Evolutionary conservation across 2,113 vertebrate genomes (phyloP), one percentile per base, ranked within the genome.

Genomic region (Pitta sordida): DNA sequence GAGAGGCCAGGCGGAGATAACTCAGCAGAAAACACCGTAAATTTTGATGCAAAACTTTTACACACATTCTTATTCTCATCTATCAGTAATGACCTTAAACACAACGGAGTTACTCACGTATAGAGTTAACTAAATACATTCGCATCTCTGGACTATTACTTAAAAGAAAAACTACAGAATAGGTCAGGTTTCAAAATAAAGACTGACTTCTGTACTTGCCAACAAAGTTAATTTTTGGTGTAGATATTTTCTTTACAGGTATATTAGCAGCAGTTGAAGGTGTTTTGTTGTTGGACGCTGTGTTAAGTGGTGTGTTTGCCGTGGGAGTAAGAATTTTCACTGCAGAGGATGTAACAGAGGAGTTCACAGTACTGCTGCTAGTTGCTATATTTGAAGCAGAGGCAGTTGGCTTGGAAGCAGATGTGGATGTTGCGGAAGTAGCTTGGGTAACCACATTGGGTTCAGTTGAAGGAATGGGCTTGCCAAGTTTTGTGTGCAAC

Each of bases 221-320:
- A 89, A 99, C 98, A 98, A 99, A 99, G 92, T 99, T 99, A 96
- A 99, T 99, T 98, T 99, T 99, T 67, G 99, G 99, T 46, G 98
- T 97, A 96, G 97, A 98, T 97, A 98, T 98, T 97, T 99, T 99
- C 98, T 99, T 99, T 90, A 98, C 97, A 80, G 98, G 91, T 95
- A 98, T 95, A 85, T 97, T 98, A 70, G 98, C 85, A 95, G 95
- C 96, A 12, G 96, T 82, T 91, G 85, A 97, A 95, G 98, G 96
- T 90, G 91, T 95, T 94, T 98, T 97, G 91, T 88, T 97, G 76
- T 97, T 98, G 29, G 97, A 90, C 10, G 91, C 91, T 6, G 94
- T 94, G 65, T 97, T 98, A 97, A 98, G 98, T 90, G 98, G 97
- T 13, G 98, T 92, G 77, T 94, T 98, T 60, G 98, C 95, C 1